A percentile compares a stretch with the other conserved stretches of the same genome.
Evolutionary conservation across 1,140 invertebrate genomes (phyloP).

Genomic region (Drosophila pruinosa): DNA sequence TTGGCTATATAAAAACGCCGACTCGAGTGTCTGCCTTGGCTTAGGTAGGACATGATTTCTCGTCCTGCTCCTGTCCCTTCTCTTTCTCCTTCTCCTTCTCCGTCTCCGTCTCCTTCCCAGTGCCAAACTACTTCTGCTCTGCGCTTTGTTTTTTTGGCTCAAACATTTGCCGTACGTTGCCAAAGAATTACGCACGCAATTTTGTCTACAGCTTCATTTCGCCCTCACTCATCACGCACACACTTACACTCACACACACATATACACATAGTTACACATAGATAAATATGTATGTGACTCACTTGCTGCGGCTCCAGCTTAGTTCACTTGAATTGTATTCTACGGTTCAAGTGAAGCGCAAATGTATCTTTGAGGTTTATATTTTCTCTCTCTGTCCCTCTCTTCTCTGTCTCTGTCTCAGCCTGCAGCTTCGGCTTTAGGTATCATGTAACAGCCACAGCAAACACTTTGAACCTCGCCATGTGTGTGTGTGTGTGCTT

Average conservation of each 20-base stretch:
- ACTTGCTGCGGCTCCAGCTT: constrained; percentile 56
- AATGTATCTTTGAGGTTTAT: constrained; percentile 81
- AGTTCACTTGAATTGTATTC: constrained; percentile 71
- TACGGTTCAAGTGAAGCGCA: constrained; percentile 76
- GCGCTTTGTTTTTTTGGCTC: constrained; percentile 25
- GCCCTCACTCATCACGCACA: constrained; percentile 30
- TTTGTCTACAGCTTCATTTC: constrained; percentile 76
- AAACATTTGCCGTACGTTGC: constrained; percentile 53
- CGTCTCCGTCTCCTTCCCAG: not conserved
- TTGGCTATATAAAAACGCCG: not conserved
- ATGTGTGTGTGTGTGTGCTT: constrained; percentile 17
- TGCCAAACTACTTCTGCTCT: constrained; percentile 27
- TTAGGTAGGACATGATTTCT: constrained; percentile 53
- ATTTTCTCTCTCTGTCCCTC: constrained; percentile 35
- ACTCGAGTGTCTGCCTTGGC: not conserved
- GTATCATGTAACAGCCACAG: constrained; percentile 67
- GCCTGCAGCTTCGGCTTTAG: constrained; percentile 36
- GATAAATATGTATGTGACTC: constrained; percentile 19
- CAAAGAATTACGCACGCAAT: constrained; percentile 72
- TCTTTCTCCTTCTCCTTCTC: not conserved
- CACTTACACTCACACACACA: constrained; percentile 19
- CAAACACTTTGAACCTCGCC: constrained; percentile 29
- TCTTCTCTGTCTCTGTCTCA: not conserved
- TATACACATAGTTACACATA: constrained; percentile 22
- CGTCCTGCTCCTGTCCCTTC: not conserved